phyloP scores from a whole-genome alignment of 2,888 invertebrate species.

The Lamellibrachia columna region DNA sequence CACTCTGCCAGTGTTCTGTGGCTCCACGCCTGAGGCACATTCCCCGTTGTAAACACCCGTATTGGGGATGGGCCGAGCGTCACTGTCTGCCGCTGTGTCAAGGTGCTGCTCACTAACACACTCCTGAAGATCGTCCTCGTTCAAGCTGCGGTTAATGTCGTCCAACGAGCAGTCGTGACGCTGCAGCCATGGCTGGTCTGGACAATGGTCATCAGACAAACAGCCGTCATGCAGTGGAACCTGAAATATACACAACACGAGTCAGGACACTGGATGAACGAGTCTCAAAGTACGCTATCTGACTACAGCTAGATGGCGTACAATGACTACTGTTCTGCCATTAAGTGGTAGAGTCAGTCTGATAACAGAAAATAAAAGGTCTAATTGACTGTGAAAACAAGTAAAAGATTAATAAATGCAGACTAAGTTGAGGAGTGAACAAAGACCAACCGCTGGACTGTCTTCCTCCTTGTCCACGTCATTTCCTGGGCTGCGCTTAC shows the following conservation, averaged over 20 bases:
- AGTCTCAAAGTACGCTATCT: not conserved
- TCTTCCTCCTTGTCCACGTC: not conserved
- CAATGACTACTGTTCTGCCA: too few relatives aligned
- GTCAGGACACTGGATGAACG: not conserved
- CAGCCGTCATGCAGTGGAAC: not conserved
- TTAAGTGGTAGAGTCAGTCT: too few relatives aligned
- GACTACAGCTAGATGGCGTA: too few relatives aligned
- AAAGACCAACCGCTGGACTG: not conserved
- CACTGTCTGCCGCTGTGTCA: not conserved
- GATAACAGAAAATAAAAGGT: too few relatives aligned
- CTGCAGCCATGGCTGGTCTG: not conserved
- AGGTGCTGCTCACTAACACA: not conserved
- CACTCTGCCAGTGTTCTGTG: not conserved
- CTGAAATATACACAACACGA: not conserved
- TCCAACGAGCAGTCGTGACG: not conserved
- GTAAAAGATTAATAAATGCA: not conserved
- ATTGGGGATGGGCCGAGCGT: not conserved
- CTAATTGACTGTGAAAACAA: too few relatives aligned
- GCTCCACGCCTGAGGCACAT: not conserved
- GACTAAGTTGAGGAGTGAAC: not conserved
- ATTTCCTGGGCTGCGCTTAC: not conserved
- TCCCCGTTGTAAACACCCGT: conserved; percentile 5
- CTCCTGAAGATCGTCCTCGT: not conserved
- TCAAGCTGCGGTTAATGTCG: not conserved
- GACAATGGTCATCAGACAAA: not conserved